Evolutionary conservation across 2,888 invertebrate genomes (phyloP), one percentile per base, ranked within the genome.

Genomic region (Ichneumoninae sp.): DNA sequence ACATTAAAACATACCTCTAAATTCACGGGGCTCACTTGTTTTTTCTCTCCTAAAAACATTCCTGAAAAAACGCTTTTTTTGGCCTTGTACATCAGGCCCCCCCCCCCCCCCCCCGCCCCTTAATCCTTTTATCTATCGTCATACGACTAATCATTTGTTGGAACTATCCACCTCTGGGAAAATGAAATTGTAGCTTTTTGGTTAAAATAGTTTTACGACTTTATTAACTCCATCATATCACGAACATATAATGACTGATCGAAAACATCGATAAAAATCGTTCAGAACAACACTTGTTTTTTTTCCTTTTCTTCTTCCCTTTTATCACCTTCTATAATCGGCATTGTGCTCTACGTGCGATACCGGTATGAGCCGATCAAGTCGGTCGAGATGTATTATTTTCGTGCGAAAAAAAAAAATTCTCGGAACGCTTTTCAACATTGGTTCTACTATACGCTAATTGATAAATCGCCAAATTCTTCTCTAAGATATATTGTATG

Each of bases 141-240:
- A 16, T 47, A 3, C 22, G 19, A 19, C 8, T 54, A 54, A 54
- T 54, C 8, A 54, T 19, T 54, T 22, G 8, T 54, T 22, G 0
- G 54, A 22, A 3, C 54, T 36, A n/a, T 52, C 19, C 1, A 26
- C 16, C 8, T 19, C n/a, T 10, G 10, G 47, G 68, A 47, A 19
- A 68, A 68, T 30, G 8, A 52, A 70, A 52, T 33, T 5, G 19
- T 50, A 57, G 10, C 0, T 19, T 54, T 62, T 69, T 36, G 62
- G 40, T 80, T 75, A 84, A 84, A 84, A 84, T 84, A 84, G 74
- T 82, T 82, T 84, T 65, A 81, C 79, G 50, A 65, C 62, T 84
- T 82, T 85, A 85, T 85, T 85, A 50, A 74, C 69, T 82, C 40
- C 75, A 80, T 60, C 66, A 13, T 84, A 57, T 57, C 69, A 74